Base-by-base conservation (phyloP, 2,113 vertebrate genomes). In the Perca schrenkii region DNA sequence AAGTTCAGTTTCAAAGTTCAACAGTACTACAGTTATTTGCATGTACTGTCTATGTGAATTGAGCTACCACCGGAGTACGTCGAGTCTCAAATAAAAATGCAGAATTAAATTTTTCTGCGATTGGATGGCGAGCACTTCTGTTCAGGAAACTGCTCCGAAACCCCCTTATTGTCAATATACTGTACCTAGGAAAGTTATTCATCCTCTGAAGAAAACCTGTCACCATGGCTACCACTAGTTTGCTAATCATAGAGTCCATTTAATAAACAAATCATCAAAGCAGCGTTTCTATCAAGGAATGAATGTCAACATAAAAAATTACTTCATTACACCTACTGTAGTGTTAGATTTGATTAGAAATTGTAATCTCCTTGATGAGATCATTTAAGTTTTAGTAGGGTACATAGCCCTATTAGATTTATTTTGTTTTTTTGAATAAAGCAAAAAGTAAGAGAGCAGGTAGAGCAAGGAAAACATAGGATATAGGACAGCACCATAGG, bases 221-320 rank as follows among this genome's bases (percentile, higher is more conserved):
- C 85, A 50, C 70, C 66, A 60, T 79, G 63, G 60, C 58, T 58
- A 79, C 73, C 14, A 15, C 58, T 31, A 34, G 73, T 67, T 82
- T 73, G 40, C 21, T 79, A 74, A 80, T 77, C 68, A 74, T 58
- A 21, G 5, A 31, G 31, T 57, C 17, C 40, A 61, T 76, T 84
- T 70, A 84, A 80, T 82, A 54, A 80, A 69, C 52, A 79, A 80
- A 75, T 47, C 7, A 6, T 43, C 46, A 2, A 54, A 3, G 21
- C 15, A 28, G 8, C 14, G 73, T 79, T 71, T 52, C 67, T 70
- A 70, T n/a, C 0, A 0, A 65, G 47, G 62, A 79, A 67, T 62
- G 10, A 64, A 43, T 58, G 36, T 46, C 19, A 74, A 60, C 36
- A 34, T 61, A 77, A 14, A 40, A 77, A 76, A 75, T 53, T 14